Evolutionary conservation across 2,888 invertebrate genomes (phyloP).

Genomic region (Hypercompe scribonia): DNA sequence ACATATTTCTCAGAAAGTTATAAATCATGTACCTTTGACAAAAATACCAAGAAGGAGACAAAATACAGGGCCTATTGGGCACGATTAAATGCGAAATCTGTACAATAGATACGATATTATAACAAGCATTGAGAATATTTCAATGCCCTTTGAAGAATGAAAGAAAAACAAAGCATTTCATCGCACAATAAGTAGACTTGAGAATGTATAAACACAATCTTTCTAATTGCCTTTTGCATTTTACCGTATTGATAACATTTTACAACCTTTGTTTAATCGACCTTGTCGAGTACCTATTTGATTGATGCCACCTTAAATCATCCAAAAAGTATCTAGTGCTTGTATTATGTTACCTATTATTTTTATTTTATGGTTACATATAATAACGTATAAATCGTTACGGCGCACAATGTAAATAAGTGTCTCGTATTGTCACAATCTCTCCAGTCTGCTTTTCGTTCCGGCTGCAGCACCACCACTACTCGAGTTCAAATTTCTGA

Average conservation of each 20-base stretch:
- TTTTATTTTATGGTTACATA: too few relatives aligned
- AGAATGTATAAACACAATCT: neutral
- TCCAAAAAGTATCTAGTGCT: neutral
- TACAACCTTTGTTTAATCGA: neutral
- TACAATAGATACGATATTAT: conserved; percentile 27
- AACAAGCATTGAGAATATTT: conserved; percentile 13
- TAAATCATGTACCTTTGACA: conserved; percentile 50
- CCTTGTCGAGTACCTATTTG: neutral
- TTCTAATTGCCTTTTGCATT: conserved; percentile 4
- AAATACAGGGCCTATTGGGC: conserved; percentile 29
- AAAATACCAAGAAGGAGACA: conserved; percentile 39
- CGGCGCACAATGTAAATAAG: neutral
- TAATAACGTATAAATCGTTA: too few relatives aligned
- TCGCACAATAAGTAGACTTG: conserved; percentile 5
- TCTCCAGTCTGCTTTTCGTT: too few relatives aligned
- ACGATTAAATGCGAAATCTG: conserved; percentile 31
- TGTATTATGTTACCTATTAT: neutral
- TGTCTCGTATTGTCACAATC: too few relatives aligned
- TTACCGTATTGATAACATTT: neutral
- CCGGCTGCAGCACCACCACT: too few relatives aligned
- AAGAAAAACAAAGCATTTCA: conserved; percentile 17
- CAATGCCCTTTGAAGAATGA: conserved; percentile 11
- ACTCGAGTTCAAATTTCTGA: too few relatives aligned
- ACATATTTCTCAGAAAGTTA: conserved; percentile 44
- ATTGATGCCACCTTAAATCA: neutral